A percentile compares a stretch with the other conserved stretches of the same genome.
phyloP scores from a whole-genome alignment of 2,113 vertebrate species.

The Noctilio leporinus region DNA sequence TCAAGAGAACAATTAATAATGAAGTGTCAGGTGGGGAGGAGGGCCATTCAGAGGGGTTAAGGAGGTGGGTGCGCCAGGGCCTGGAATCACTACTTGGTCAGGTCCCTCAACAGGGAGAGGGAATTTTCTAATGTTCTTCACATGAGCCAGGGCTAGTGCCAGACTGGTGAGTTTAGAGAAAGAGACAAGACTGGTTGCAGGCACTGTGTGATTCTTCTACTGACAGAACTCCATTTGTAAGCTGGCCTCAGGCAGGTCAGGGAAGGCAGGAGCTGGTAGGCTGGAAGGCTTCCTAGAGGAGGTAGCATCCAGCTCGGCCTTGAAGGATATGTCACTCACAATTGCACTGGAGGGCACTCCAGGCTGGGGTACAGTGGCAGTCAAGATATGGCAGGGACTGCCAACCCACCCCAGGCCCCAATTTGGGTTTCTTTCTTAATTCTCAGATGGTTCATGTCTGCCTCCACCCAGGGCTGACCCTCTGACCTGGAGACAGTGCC shows the following conservation, averaged over 20 bases:
- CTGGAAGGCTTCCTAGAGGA: neutral
- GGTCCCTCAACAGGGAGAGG: neutral
- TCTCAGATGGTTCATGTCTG: neutral
- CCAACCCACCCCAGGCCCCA: fast-evolving
- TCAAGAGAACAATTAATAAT: neutral
- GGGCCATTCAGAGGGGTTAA: fast-evolving
- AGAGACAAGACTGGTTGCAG: neutral
- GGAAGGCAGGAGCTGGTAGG: neutral
- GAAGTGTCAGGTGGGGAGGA: neutral
- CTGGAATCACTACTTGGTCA: neutral
- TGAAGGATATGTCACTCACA: neutral
- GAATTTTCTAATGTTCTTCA: neutral
- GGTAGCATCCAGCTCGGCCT: neutral
- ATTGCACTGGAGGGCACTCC: neutral
- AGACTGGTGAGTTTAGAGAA: neutral
- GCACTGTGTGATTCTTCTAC: neutral
- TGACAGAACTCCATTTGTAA: neutral
- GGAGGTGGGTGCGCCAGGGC: neutral
- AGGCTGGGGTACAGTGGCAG: neutral
- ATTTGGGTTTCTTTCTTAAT: neutral
- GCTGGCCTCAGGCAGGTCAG: neutral
- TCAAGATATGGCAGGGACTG: neutral
- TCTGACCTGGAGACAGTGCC: neutral
- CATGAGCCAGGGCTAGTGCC: neutral
- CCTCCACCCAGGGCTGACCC: no score